phyloP scores from a whole-genome alignment of 2,113 vertebrate genomes.

The Oxyruncus cristatus region DNA sequence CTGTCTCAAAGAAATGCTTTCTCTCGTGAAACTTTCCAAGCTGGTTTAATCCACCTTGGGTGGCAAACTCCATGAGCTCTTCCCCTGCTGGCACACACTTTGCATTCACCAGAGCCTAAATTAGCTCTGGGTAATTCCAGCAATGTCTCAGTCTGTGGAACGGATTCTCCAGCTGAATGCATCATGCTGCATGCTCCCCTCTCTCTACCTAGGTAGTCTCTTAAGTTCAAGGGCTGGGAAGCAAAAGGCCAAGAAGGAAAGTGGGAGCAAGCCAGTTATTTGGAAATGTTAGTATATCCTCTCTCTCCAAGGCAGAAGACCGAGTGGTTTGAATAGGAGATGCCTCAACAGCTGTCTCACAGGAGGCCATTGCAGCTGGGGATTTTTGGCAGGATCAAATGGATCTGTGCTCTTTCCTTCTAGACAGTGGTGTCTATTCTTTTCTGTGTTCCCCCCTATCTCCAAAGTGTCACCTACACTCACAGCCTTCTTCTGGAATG shows the following conservation, averaged over 20 bases:
- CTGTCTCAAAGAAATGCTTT: slow-evolving; percentile 61
- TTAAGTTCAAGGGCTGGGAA: neutral
- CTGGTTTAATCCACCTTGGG: slow-evolving; percentile 71
- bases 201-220: slow-evolving; percentile 16
- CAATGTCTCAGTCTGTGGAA: slow-evolving; percentile 42
- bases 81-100: slow-evolving; percentile 49
- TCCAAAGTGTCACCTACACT: neutral
- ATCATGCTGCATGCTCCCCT: neutral
- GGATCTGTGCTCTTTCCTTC: neutral
- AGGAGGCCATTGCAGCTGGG: neutral
- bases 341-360: neutral
- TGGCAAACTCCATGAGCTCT: slow-evolving; percentile 62
- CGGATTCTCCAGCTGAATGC: slow-evolving; percentile 8
- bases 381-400: slow-evolving; percentile 21
- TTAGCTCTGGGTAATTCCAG: slow-evolving; percentile 64
- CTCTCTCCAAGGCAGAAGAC: neutral
- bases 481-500: neutral
- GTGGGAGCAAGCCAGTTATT: neutral
- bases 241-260: neutral
- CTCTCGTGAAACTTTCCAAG: slow-evolving; percentile 55
- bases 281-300: neutral
- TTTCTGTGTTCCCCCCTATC: fast-evolving
- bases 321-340: neutral
- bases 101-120: slow-evolving; percentile 50
- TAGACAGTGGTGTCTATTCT: neutral